Evolutionary conservation across 2,888 invertebrate genomes (phyloP).

Genomic region (Pterostichus madidus): DNA sequence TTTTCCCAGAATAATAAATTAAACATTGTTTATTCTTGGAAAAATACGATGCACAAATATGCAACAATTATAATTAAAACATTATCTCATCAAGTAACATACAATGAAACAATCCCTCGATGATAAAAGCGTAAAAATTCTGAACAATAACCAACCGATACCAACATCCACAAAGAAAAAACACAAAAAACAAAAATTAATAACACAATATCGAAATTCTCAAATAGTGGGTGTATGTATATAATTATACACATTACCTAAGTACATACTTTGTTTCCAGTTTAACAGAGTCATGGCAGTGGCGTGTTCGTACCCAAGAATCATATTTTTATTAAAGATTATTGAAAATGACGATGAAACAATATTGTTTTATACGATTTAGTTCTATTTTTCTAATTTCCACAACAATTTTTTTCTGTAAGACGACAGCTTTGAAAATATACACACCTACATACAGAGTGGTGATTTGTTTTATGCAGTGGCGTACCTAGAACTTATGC

Average conservation of each 20-base stretch:
- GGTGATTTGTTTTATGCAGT: no score
- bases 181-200: slow-evolving; percentile 27
- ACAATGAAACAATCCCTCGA: slow-evolving; percentile 48
- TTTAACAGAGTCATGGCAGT: slow-evolving; percentile 2
- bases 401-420: no score
- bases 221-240: slow-evolving; percentile 60
- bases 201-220: slow-evolving; percentile 59
- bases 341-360: no score
- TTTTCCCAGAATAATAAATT: slow-evolving; percentile 23
- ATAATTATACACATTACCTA: slow-evolving; percentile 63
- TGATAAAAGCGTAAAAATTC: slow-evolving; percentile 45
- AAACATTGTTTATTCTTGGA: neutral
- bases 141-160: slow-evolving; percentile 38
- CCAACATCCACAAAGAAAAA: slow-evolving; percentile 7
- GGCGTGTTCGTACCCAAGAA: neutral
- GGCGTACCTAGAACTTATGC: no score
- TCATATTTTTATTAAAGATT: no score
- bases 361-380: no score
- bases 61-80: slow-evolving; percentile 56
- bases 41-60: slow-evolving; percentile 24
- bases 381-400: no score
- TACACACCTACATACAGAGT: no score
- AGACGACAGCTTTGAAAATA: no score
- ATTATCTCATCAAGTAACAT: slow-evolving; percentile 50
- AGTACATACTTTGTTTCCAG: slow-evolving; percentile 33